Conservation (phyloP, 2,797 vertebrate genomes). For the Chelon auratus region DNA sequence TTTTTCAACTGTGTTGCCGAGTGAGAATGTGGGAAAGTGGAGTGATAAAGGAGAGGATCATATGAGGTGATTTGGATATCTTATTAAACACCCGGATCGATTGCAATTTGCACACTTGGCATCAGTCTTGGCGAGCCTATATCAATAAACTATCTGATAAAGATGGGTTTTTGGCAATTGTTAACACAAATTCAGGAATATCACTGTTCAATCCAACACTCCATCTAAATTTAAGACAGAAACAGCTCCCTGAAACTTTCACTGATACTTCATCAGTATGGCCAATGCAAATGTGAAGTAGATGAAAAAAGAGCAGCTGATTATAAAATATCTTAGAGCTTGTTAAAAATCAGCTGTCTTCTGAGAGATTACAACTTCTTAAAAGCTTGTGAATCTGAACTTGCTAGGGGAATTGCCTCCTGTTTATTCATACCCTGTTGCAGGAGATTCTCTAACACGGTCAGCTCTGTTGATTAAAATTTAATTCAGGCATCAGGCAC, state of each 20-base stretch:
- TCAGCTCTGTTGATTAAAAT: constrained; percentile 52
- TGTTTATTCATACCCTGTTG: constrained; percentile 59
- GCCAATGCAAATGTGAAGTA: constrained; percentile 16
- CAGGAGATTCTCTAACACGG: constrained; percentile 41
- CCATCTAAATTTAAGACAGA: constrained; percentile 19
- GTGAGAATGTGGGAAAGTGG: constrained; percentile 9
- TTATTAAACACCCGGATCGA: constrained; percentile 47
- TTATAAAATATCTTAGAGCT: constrained; percentile 44
- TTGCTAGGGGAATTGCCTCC: constrained; percentile 30
- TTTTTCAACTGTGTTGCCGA: constrained; percentile 31
- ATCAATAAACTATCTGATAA: constrained; percentile 46
- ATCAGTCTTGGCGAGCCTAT: constrained; percentile 42
- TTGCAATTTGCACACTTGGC: constrained; percentile 43
- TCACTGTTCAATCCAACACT: constrained; percentile 3
- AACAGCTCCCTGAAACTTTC: constrained; percentile 23
- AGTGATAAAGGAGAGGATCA: constrained; percentile 39
- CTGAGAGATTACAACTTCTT: constrained; percentile 53
- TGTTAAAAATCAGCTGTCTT: constrained; percentile 43
- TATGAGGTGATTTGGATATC: constrained; percentile 34
- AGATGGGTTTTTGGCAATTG: constrained; percentile 55
- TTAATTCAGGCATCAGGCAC: constrained; percentile 20
- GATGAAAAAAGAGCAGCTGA: constrained; percentile 41
- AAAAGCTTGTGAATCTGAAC: constrained; percentile 39
- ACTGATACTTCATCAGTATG: constrained; percentile 35
- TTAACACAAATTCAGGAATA: constrained; percentile 34